A percentile compares a stretch with the other conserved stretches of the same genome.
Evolutionary conservation across 2,888 invertebrate genomes (phyloP).

Genomic region (Sycophila texana): DNA sequence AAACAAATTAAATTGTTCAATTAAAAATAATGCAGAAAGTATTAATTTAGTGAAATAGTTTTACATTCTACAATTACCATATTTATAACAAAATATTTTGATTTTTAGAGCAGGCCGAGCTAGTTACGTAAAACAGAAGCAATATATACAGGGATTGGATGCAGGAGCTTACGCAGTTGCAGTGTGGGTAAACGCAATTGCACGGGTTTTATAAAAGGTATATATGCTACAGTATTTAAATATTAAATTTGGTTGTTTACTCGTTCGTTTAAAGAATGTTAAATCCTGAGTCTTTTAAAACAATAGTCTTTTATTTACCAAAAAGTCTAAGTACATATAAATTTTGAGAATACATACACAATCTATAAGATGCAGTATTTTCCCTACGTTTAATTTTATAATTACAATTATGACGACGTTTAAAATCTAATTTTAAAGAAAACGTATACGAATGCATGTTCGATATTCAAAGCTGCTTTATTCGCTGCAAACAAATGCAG

Average conservation of each 20-base stretch:
- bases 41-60: background rate
- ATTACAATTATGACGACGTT: slow-evolving; percentile 55
- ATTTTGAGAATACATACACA: slow-evolving; percentile 55
- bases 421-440: slow-evolving; percentile 50
- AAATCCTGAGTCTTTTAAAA: slow-evolving; percentile 44
- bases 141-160: slow-evolving; percentile 78
- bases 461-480: slow-evolving; percentile 46
- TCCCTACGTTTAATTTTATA: slow-evolving; percentile 50
- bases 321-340: slow-evolving; percentile 58
- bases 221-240: background rate
- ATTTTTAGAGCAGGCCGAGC: slow-evolving; percentile 82
- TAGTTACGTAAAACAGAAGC: slow-evolving; percentile 81
- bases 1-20: background rate
- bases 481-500: slow-evolving; percentile 32
- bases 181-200: slow-evolving; percentile 80
- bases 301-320: slow-evolving; percentile 57
- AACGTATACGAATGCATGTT: slow-evolving; percentile 52
- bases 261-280: background rate
- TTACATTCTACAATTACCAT: background rate
- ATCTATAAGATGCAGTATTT: slow-evolving; percentile 52
- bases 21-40: background rate
- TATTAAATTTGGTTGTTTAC: slow-evolving; percentile 2
- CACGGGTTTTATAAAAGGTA: slow-evolving; percentile 57
- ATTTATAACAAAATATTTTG: background rate
- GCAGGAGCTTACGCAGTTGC: slow-evolving; percentile 84